Base-by-base conservation (phyloP, 2,797 vertebrate genomes). In the Salmo trutta region DNA sequence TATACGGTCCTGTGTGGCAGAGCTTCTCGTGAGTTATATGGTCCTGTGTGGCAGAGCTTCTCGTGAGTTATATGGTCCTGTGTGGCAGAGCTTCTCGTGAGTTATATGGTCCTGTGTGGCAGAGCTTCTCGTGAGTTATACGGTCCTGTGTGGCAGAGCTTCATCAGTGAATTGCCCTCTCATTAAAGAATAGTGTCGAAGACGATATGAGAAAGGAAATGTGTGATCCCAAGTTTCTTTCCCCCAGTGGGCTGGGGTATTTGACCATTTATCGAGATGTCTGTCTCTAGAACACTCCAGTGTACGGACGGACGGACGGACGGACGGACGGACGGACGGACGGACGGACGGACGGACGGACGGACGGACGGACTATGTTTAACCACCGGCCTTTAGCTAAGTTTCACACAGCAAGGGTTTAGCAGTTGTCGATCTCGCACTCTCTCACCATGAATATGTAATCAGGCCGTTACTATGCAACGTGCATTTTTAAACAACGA, bases 181-280 rank as follows among this genome's bases (percentile, higher is more conserved):
- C 76, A 80, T 87, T 89, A 88, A 85, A 73, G 75, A 87, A 82
- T 75, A 77, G 78, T 82, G 64, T 78, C 82, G 76, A 79, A 70
- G 70, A 80, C 70, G 29, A 54, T 41, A 77, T 10, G 14, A 62
- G 3, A 75, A 1, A 41, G 59, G 62, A 73, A 76, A 76, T 70
- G 65, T 53, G 75, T 36, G 19, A 21, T 29, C 29, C 21, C 69
- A 12, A 24, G 69, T 47, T 21, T 64, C 16, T 10, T 10, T 41
- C 41, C 52, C 24, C 47, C 41, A 19, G 41, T 65, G 59, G 47
- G 62, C n/a, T 29, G n/a, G 29, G 8, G 73, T 79, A 56, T 76
- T 71, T 83, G 36, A 69, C 56, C 75, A 19, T 36, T 47, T 80
- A 33, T 79, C 56, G 72, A n/a, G 14, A 12, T 78, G 53, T 69